phyloP scores from a whole-genome alignment of 2,797 vertebrate genomes.

The Parambassis ranga region DNA sequence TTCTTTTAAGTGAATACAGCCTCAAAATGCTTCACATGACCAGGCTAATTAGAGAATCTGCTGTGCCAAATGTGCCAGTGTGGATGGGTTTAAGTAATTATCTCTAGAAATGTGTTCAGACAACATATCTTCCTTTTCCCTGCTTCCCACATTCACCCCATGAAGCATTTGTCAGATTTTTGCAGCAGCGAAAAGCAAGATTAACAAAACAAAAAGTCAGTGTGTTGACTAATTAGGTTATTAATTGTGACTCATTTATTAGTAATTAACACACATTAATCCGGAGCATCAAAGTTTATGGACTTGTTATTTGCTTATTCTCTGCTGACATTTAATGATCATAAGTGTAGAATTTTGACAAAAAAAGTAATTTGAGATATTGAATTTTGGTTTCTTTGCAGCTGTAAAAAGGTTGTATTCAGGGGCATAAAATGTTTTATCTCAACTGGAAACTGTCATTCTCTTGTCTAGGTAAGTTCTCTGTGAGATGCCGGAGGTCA shows the following conservation, averaged over 20 bases:
- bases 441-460: neutral
- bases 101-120: neutral
- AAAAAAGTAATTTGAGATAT: too few species aligned
- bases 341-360: too few species aligned
- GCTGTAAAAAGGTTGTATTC: conserved; percentile 6
- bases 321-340: conserved; percentile 15
- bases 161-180: neutral
- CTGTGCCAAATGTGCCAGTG: neutral
- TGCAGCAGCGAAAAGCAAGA: neutral
- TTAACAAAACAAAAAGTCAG: neutral
- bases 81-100: neutral
- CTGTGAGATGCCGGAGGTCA: neutral
- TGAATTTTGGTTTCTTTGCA: too few species aligned
- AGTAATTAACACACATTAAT: neutral
- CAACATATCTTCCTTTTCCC: neutral
- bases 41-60: neutral
- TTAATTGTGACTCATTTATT: neutral
- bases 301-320: neutral
- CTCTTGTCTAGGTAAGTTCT: neutral
- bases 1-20: neutral
- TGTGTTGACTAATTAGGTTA: neutral
- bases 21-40: neutral
- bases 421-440: neutral
- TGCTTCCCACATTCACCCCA: neutral
- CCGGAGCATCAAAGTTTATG: too few species aligned